Evolutionary conservation across 2,113 vertebrate genomes (phyloP).

Genomic region (Gopherus flavomarginatus): DNA sequence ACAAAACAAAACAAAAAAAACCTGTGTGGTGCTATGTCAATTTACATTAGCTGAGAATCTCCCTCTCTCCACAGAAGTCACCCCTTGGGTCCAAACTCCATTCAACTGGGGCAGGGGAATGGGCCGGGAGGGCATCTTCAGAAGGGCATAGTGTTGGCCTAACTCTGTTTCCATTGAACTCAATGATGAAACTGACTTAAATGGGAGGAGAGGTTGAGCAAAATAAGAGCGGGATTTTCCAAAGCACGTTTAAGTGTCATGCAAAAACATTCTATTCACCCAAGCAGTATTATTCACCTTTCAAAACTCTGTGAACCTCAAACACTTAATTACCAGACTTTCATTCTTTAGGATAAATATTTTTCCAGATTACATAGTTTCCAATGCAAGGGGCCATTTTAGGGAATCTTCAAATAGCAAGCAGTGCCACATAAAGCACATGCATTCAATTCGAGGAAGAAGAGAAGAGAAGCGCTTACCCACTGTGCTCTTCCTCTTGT

Average conservation of each 20-base stretch:
- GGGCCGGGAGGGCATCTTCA: background rate
- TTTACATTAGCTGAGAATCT: background rate
- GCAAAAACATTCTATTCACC: background rate
- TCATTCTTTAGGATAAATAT: conserved; percentile 30
- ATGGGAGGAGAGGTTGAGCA: rapidly evolving
- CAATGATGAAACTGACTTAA: background rate
- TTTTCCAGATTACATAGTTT: background rate
- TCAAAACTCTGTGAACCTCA: rapidly evolving
- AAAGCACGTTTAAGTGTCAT: background rate
- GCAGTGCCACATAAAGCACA: background rate
- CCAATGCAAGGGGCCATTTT: background rate
- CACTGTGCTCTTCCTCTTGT: conserved; percentile 87
- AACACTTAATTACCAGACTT: conserved; percentile 63
- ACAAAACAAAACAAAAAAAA: no score
- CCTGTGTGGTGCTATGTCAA: background rate
- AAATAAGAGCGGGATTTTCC: background rate
- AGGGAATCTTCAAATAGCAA: background rate
- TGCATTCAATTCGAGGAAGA: background rate
- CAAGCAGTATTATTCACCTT: background rate
- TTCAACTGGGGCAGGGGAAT: background rate
- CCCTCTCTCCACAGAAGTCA: background rate
- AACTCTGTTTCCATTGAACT: background rate
- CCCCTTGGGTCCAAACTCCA: background rate
- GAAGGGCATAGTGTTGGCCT: background rate
- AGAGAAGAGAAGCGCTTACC: conserved; percentile 79